Base-by-base conservation (phyloP, 2,888 invertebrate species). In the Rhagonycha lutea region DNA sequence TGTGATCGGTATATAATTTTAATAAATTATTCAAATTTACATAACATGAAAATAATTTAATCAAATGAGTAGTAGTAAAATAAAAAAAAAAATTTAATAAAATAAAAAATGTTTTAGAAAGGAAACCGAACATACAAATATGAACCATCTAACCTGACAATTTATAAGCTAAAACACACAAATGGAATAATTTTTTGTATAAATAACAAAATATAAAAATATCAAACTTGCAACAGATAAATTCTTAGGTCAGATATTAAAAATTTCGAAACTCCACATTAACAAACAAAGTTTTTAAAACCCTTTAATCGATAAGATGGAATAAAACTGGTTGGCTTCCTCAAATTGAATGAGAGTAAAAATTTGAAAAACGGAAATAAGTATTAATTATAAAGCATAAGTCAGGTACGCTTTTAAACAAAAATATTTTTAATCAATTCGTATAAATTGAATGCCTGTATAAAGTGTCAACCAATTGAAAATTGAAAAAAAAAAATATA, bases 361-460 rank as follows among this genome's bases (percentile, higher is more conserved):
- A 18, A 28, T 61, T 71, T 61, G 18, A 63, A 65, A 65, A 65
- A 65, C 26, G 70, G 74, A 74, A 77, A 79, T 78, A 77, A 75
- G 80, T 77, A 81, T 80, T 80, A 83, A 80, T 82, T 81, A 84
- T 87, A 86, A 86, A 86, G 86, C 86, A 85, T 87, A 86, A 86
- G 82, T 88, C 88, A 88, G 88, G 87, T 87, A 87, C 87, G 83
- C 85, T 85, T 83, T 83, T 75, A 80, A 75, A 79, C 28, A 62
- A 62, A 63, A 71, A 28, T 69, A 63, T 70, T 61, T 72, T 77
- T 69, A 14, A 61, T 61, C 32, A 60, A 47, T 28, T 61, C 14
- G 4, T n/a, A 63, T 29, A 28, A 68, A 68, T 65, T 63, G 71
- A 72, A 72, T 72, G 61, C 26, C 72, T 26, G 61, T 72, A 61